Conservation (phyloP, 2,797 vertebrate genomes). For the Coluber constrictor region DNA sequence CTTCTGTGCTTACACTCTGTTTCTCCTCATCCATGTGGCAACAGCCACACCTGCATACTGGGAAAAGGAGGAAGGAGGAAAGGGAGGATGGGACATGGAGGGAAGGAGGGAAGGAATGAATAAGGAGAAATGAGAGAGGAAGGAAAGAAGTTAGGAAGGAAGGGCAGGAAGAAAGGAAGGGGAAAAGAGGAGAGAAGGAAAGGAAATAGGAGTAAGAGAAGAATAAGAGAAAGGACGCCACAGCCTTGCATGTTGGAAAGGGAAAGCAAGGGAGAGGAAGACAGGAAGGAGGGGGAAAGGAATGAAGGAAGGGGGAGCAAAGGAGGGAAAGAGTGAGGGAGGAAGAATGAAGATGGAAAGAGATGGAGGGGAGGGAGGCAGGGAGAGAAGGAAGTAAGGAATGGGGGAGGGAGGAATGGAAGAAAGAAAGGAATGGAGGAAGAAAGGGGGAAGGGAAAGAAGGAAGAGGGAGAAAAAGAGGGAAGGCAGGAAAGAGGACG, state of each 20-base stretch:
- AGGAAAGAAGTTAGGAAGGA: background rate
- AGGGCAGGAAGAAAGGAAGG: background rate
- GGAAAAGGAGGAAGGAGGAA: background rate
- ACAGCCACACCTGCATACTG: background rate
- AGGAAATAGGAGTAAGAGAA: background rate
- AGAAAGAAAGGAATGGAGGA: too few relatives aligned
- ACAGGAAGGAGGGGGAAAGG: background rate
- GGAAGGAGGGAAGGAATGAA: background rate
- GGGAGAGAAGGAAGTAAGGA: background rate
- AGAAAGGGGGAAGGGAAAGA: too few relatives aligned
- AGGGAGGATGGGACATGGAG: background rate
- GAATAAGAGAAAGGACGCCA: background rate
- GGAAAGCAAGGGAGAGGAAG: background rate
- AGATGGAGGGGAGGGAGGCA: background rate
- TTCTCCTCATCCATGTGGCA: background rate
- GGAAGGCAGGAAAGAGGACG: background rate
- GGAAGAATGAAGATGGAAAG: background rate
- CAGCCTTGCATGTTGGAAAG: background rate
- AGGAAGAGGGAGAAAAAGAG: background rate
- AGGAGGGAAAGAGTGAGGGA: background rate
- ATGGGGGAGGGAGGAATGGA: too few relatives aligned
- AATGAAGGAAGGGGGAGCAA: background rate
- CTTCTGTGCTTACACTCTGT: background rate
- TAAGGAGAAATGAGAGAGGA: background rate
- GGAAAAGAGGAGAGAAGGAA: background rate